These are phyloP conservation scores for Patella caerulea DNA, from an alignment of 2,888 invertebrate species.

Conservation along the genomic window DNA sequence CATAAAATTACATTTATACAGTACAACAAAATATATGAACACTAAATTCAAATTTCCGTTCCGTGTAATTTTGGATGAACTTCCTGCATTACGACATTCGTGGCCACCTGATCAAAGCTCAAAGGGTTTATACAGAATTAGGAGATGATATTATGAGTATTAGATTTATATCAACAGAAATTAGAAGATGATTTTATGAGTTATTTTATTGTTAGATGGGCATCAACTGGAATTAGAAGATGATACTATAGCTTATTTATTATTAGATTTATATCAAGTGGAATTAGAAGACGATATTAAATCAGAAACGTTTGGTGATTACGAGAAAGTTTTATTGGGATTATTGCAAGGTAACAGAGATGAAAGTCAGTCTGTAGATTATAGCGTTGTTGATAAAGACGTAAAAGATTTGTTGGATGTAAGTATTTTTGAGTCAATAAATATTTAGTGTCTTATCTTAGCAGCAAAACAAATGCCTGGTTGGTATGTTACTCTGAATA, in stretches of 20 bases:
- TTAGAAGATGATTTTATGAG: constrained; percentile 46
- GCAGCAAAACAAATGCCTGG: too few relatives aligned
- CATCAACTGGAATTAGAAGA: constrained; percentile 43
- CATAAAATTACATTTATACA: too few relatives aligned
- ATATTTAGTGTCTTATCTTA: too few relatives aligned
- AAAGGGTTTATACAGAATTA: neutral
- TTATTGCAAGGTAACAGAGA: constrained; percentile 65
- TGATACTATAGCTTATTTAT: constrained; percentile 34
- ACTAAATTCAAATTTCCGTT: too few relatives aligned
- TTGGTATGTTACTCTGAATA: too few relatives aligned
- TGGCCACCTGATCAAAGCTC: too few relatives aligned
- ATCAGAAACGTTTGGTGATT: constrained; percentile 52
- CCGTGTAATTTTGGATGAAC: too few relatives aligned
- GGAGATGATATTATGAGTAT: constrained; percentile 41
- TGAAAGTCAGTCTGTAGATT: constrained; percentile 43
- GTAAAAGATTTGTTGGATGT: constrained; percentile 45
- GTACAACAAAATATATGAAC: too few relatives aligned
- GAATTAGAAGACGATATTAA: constrained; percentile 49
- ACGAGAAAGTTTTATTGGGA: constrained; percentile 46
- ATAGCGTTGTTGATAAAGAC: constrained; percentile 45
- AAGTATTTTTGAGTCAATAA: neutral
- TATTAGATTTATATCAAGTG: constrained; percentile 30
- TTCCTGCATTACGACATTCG: too few relatives aligned
- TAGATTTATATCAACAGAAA: constrained; percentile 33
- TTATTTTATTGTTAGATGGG: constrained; percentile 17